Base-by-base conservation (phyloP, 2,797 vertebrate genomes). In the Channa striata region DNA sequence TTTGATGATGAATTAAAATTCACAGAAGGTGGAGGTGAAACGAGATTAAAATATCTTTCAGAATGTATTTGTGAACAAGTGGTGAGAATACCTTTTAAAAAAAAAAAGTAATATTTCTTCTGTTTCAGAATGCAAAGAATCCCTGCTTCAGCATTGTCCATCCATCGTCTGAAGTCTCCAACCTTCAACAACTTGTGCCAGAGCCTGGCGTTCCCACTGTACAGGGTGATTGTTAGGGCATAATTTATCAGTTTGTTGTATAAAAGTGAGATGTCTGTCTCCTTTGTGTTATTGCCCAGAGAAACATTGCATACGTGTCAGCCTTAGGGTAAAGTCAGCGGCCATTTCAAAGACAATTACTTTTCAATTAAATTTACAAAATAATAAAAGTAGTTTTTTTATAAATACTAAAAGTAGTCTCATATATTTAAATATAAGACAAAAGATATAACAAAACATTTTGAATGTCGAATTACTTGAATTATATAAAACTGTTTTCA, bases 131-230 rank as follows among this genome's bases (percentile, higher is more conserved):
- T 37, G 0, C 81, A 87, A 71, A 84, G 79, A 78, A 49, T 93
- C 60, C 92, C 94, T 14, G 86, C 85, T 12, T 91, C 89, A 0
- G 89, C 90, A 78, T 78, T 96, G 59, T 96, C 95, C 33, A 92
- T 96, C 64, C 78, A 94, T 78, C 92, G 93, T n/a, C 51, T 94
- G 58, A 82, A 80, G 56, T 91, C 89, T 0, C 64, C 85, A 0
- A 67, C 71, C 62, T 94, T 95, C 56, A 83, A 67, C 33, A 86
- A 37, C n/a, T 42, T 95, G 58, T 87, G 89, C 84, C 81, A 89
- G 12, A 93, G 76, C 43, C 66, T 95, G 30, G 59, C 30, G 0
- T 94, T 95, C 52, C 92, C 94, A 17, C 52, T 93, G 11, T 95
- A 94, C 81, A 94, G 80, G 91, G 95, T 95, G 23, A 92, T 84